phyloP scores from a whole-genome alignment of 2,797 vertebrate species.

The Hippocampus kuda region DNA sequence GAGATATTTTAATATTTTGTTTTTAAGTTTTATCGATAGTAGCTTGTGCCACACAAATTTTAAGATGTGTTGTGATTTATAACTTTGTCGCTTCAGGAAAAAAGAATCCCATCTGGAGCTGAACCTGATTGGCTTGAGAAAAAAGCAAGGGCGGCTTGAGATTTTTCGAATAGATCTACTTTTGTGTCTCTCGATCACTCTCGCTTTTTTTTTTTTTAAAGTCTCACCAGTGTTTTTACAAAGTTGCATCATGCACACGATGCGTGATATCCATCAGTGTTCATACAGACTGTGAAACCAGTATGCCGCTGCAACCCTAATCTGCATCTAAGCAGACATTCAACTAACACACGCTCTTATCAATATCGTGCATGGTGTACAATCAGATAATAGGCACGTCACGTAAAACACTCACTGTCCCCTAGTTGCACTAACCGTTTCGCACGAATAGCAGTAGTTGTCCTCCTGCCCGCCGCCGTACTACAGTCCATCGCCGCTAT shows the following conservation, averaged over 20 bases:
- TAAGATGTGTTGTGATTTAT: too few species aligned
- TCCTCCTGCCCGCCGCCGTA: not conserved
- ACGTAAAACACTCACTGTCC: not conserved
- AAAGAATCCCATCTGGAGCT: too few species aligned
- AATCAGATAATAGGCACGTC: not conserved
- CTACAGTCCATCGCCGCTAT: too few species aligned
- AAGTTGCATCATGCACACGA: not conserved
- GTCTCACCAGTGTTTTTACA: not conserved
- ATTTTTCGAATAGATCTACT: too few species aligned
- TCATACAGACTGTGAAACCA: conserved; percentile 2
- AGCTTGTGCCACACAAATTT: too few species aligned
- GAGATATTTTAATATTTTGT: too few species aligned
- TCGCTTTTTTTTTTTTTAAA: not conserved
- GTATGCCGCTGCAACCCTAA: conserved; percentile 8
- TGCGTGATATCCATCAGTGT: not conserved
- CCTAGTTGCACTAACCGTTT: conserved; percentile 1
- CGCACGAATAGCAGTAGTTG: not conserved
- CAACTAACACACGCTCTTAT: conserved; percentile 6
- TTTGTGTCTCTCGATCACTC: too few species aligned
- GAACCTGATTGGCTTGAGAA: too few species aligned
- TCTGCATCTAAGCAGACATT: not conserved
- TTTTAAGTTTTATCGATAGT: too few species aligned
- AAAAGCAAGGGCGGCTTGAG: too few species aligned
- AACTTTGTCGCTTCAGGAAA: too few species aligned
- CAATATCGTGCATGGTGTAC: conserved; percentile 7